Evolutionary conservation across 2,888 invertebrate species (phyloP), one percentile per base, ranked within the genome.

Genomic region (Cistogaster globosa): DNA sequence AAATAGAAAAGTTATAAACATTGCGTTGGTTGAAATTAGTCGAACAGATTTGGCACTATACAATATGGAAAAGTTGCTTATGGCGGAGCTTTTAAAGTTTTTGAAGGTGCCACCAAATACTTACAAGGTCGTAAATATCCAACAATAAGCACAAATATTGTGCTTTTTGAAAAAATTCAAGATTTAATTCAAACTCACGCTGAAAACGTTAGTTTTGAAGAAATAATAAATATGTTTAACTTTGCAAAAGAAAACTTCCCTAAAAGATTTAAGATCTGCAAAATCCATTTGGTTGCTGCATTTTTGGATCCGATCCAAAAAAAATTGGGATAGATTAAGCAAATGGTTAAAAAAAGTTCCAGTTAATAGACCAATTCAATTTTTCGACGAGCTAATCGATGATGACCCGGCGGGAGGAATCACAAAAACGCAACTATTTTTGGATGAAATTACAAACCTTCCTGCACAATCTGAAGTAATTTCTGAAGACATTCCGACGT

Each of bases 1-100:
- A 42, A 58, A 76, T 36, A 18, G 38, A 62, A 74, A 63, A 63
- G 53, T 74, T 16, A 38, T 74, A 2, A 74, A 53, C 26, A 62
- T 74, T 53, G 51, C 74, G 1, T 45, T 74, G 3, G 62, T 63
- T 1, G 63, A 74, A 16, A 55, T 74, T 58, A 36, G 45, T 3
- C 58, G 36, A 48, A 36, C 76, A 7, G 48, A 67, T 0, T 9
- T 75, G 0, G 42, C 63, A 7, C 7, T 75, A 0, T 63, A 63
- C 11, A 38, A 38, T 38, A 38, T 38, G 38, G 38, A 38, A 38
- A 38, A 38, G 11, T 38, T 38, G 11, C 16, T 62, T 9, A 0
- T 62, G 16, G 9, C 32, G 0, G 74, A 74, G 12, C 38, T 74
- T 74, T 38, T 74, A 8, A 36, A 74, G 45, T 76, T 38, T 60